Conservation (phyloP, 2,797 vertebrate genomes). For the Cryptoprocta ferox region DNA sequence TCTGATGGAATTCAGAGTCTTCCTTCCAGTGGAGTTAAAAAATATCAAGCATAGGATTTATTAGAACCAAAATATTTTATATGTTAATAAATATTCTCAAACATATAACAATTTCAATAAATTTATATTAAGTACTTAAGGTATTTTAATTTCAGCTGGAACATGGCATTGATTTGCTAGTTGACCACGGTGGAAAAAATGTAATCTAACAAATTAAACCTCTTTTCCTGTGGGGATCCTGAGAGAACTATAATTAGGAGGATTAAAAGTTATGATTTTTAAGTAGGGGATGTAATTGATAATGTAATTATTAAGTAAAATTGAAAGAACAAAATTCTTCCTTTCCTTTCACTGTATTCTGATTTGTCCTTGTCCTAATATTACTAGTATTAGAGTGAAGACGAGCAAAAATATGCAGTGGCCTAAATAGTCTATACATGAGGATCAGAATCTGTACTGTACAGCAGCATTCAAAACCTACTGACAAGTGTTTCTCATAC, state of each 20-base stretch:
- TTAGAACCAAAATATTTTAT: neutral
- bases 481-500: neutral
- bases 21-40: neutral
- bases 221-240: neutral
- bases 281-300: neutral
- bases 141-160: constrained; percentile 46
- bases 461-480: neutral
- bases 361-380: neutral
- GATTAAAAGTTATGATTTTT: constrained; percentile 34
- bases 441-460: fast-evolving
- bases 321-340: neutral
- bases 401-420: neutral
- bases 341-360: neutral
- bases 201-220: constrained; percentile 13
- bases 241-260: constrained; percentile 34
- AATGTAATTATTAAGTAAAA: constrained; percentile 41
- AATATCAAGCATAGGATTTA: neutral
- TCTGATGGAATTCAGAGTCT: neutral
- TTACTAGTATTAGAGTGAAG: neutral
- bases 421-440: neutral
- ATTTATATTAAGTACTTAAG: neutral
- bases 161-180: neutral
- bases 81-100: constrained; percentile 20
- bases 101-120: neutral
- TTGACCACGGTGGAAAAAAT: constrained; percentile 2